Percentiles rank a stretch among this genome's conserved stretches.
Evolutionary conservation across 2,797 vertebrate genomes (phyloP).

Genomic region (Neopelma chrysocephalum): DNA sequence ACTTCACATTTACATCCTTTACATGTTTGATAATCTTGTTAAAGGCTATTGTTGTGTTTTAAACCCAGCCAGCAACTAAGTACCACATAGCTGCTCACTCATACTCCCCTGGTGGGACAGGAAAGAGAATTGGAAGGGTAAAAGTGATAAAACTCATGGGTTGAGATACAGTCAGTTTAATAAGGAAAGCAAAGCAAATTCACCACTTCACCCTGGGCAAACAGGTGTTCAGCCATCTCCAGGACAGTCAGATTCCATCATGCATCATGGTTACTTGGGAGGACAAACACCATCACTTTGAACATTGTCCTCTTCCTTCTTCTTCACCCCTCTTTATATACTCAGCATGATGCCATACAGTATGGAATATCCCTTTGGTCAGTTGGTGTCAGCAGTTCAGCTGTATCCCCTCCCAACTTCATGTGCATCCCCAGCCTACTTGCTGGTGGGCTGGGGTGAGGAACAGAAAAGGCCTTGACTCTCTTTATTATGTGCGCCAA

Average conservation of each 20-base stretch:
- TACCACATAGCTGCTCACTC: neutral
- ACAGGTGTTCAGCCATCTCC: neutral
- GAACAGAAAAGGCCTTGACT: neutral
- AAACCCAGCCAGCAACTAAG: neutral
- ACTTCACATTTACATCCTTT: neutral
- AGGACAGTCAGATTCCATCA: neutral
- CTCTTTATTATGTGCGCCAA: neutral
- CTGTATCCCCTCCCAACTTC: neutral
- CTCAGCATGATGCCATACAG: no score
- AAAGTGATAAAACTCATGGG: neutral
- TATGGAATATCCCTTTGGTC: neutral
- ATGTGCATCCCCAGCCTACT: neutral
- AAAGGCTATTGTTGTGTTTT: neutral
- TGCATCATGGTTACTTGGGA: neutral
- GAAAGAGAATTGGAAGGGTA: neutral
- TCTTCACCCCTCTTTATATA: neutral
- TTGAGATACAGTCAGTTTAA: neutral
- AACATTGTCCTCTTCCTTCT: neutral
- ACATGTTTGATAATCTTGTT: neutral
- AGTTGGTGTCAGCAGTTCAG: neutral
- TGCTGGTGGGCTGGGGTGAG: neutral
- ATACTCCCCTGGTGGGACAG: neutral
- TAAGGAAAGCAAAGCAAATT: neutral
- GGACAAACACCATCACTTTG: neutral
- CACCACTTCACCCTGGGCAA: neutral